Percentiles rank a stretch among this genome's conserved stretches.
Conservation (phyloP, 64 coral and sea anemone genomes). For the Montipora foliosa region DNA sequence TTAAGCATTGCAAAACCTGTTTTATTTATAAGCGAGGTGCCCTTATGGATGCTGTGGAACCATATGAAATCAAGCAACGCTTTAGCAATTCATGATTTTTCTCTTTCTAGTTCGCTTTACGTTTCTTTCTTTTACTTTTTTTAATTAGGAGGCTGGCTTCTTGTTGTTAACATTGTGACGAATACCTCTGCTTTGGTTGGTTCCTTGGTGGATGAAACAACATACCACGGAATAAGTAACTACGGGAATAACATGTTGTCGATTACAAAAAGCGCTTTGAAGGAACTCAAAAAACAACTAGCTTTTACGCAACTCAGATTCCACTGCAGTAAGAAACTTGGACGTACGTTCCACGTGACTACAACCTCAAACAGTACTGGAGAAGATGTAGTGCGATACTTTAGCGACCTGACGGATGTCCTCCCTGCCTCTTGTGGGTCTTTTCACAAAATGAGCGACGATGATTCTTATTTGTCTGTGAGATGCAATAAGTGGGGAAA, state of each 20-base stretch:
- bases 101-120: neutral
- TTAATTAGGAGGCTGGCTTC: conserved; percentile 49
- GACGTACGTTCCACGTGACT: conserved; percentile 20
- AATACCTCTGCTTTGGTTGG: neutral
- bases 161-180: conserved; percentile 3
- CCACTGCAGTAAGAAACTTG: conserved; percentile 18
- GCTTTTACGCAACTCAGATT: conserved; percentile 39
- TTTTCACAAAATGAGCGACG: neutral
- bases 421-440: neutral
- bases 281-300: neutral
- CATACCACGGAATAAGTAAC: neutral
- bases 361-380: neutral
- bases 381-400: neutral
- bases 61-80: no score
- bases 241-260: neutral
- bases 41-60: no score
- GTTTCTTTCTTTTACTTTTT: neutral
- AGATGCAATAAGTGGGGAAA: neutral
- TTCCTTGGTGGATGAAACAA: neutral
- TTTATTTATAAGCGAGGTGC: no score
- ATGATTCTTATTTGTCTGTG: neutral
- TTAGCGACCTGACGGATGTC: neutral
- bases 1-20: no score
- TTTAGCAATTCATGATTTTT: no score
- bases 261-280: neutral